These are phyloP conservation scores for Rafetus swinhoei DNA, from an alignment of 2,113 vertebrate species.

Conservation along the genomic window DNA sequence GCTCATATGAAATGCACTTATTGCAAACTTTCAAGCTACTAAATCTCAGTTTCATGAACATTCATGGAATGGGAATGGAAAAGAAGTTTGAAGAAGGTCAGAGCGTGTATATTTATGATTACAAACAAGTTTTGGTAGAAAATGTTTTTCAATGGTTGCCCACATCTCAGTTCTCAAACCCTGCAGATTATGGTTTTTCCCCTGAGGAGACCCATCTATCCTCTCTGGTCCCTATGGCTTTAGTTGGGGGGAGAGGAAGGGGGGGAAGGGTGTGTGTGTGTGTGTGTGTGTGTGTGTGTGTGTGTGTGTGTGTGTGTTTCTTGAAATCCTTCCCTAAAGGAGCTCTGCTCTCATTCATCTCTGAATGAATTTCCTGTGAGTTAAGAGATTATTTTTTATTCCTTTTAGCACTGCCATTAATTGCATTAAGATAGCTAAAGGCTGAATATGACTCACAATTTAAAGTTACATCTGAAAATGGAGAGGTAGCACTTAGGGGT, in stretches of 20 bases:
- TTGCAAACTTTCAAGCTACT: not conserved
- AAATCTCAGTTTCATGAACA: not conserved
- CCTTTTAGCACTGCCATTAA: not conserved
- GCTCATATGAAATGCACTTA: not conserved
- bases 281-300: not conserved
- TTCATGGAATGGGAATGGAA: accelerated
- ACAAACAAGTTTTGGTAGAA: conserved; percentile 16
- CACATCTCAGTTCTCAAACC: not conserved
- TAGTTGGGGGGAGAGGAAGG: not conserved
- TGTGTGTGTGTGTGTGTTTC: not conserved
- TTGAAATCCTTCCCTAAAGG: not conserved
- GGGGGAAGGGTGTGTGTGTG: not conserved
- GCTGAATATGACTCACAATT: not conserved
- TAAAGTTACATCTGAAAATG: not conserved
- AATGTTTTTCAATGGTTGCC: not conserved
- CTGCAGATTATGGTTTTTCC: not conserved
- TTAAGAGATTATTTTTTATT: not conserved
- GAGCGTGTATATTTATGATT: not conserved
- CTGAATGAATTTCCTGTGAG: not conserved
- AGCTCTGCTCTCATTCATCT: not conserved
- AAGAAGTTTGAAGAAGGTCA: not conserved
- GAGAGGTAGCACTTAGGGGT: not conserved
- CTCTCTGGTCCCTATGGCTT: not conserved
- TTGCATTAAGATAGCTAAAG: not conserved
- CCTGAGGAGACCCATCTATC: not conserved